These are phyloP conservation scores for Reinhardtius hippoglossoides DNA, from an alignment of 2,113 vertebrate genomes.

Conservation along the genomic window DNA sequence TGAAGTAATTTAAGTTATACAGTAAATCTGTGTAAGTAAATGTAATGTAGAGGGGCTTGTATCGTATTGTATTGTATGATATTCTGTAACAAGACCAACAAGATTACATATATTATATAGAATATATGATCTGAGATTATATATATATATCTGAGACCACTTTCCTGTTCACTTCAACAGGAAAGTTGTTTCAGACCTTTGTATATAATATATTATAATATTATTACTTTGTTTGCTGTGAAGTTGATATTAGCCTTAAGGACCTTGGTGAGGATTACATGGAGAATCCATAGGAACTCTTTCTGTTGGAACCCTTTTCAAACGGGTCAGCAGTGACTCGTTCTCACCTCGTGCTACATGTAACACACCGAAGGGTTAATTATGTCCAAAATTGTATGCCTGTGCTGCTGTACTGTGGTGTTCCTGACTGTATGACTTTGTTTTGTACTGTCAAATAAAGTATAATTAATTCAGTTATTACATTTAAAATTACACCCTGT, in stretches of 20 bases:
- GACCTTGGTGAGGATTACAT: constrained; percentile 12
- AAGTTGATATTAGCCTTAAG: constrained; percentile 58
- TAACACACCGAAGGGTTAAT: constrained; percentile 53
- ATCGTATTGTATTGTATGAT: constrained; percentile 69
- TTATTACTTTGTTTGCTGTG: constrained; percentile 54
- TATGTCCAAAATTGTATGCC: constrained; percentile 60
- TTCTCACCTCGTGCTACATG: constrained; percentile 54
- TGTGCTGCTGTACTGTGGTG: constrained; percentile 74
- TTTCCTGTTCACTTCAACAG: neutral
- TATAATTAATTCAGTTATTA: constrained; percentile 49
- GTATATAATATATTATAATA: constrained; percentile 1
- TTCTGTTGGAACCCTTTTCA: constrained; percentile 16
- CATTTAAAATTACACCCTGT: neutral
- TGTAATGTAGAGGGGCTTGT: constrained; percentile 71
- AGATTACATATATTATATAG: constrained; percentile 11
- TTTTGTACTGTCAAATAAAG: constrained; percentile 75
- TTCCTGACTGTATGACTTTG: constrained; percentile 68
- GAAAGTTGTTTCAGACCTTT: neutral
- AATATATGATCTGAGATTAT: constrained; percentile 3
- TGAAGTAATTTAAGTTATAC: constrained; percentile 45
- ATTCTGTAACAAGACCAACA: constrained; percentile 41
- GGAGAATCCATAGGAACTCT: neutral
- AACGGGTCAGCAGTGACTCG: constrained; percentile 29
- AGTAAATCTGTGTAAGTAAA: constrained; percentile 64
- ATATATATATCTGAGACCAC: neutral